These are phyloP conservation scores for Premnoplex brunnescens DNA, from an alignment of 2,797 vertebrate genomes.

Conservation along the genomic window DNA sequence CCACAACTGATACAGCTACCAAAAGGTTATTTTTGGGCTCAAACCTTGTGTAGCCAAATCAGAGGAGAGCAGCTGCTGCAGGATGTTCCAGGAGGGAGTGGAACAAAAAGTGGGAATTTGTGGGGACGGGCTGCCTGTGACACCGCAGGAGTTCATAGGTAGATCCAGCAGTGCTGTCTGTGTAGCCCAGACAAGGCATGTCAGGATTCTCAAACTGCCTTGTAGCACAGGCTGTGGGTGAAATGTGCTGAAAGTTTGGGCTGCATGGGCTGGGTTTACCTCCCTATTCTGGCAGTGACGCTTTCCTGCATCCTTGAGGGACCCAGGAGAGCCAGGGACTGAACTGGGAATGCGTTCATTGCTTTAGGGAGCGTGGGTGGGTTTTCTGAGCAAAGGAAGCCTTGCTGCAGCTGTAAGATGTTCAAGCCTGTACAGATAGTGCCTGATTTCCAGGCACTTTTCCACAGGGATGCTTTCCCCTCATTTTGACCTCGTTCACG, in stretches of 20 bases:
- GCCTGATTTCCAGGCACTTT: neutral
- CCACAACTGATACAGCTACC: neutral
- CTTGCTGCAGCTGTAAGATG: neutral
- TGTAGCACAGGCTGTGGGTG: neutral
- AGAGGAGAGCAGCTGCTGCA: neutral
- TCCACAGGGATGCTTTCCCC: neutral
- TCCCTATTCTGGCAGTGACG: accelerated
- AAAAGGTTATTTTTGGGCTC: neutral
- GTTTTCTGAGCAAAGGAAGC: neutral
- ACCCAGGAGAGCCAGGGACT: neutral
- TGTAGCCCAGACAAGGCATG: accelerated
- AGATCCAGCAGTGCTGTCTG: neutral
- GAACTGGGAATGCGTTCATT: neutral
- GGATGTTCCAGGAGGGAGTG: neutral
- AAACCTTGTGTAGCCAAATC: neutral
- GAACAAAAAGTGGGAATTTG: neutral
- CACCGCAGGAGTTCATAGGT: accelerated
- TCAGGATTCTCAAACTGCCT: neutral
- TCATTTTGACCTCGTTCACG: neutral
- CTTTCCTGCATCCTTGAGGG: neutral
- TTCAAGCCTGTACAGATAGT: neutral
- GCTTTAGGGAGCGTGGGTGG: neutral
- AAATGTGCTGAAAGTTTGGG: accelerated
- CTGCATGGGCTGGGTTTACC: neutral
- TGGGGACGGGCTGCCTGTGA: neutral